Base-by-base conservation (phyloP, 1,140 invertebrate species). In the Cydia splendana region DNA sequence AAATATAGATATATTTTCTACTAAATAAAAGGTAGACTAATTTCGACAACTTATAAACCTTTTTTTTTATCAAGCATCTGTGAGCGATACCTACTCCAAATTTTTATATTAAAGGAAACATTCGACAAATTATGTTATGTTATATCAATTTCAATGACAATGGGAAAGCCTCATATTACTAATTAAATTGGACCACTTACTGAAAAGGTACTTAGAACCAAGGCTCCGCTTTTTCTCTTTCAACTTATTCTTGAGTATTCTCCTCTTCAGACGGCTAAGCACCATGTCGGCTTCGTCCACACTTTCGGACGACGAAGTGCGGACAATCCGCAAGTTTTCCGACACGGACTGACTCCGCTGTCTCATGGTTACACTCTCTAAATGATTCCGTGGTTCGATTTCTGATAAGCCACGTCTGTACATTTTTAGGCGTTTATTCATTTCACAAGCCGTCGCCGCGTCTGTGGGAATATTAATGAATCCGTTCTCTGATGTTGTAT, bases 201-300 rank as follows among this genome's bases (percentile, higher is more conserved):
- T 80, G 74, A 82, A 85, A 77, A 83, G 80, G 78, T 83, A 81
- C 79, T 91, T 88, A 0, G 82, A 79, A 20, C 84, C 84, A 76
- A 85, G 71, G 74, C 82, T 81, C 57, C 86, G 88, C 79, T 87
- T 90, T 84, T 89, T 93, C 80, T 93, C 93, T 78, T 91, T 87
- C 30, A 89, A 85, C 83, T 92, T 94, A 82, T 93, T 94, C 81
- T 90, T 93, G 71, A 93, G 86, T 85, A 94, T 94, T 79, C 93
- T 88, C 80, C 93, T 87, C 82, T 91, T 91, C 74, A 94, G 85
- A 53, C 93, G 87, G 85, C 89, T 93, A 65, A 94, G 89, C 78
- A 94, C 89, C 75, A 91, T 81, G 82, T 94, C 93, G 28, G 92
- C 93, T 80, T 94, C 93, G 78, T 94, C 93, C 34, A 93, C 85